Evolutionary conservation across 2,113 vertebrate species (phyloP).

Genomic region (Charadrius vociferus): DNA sequence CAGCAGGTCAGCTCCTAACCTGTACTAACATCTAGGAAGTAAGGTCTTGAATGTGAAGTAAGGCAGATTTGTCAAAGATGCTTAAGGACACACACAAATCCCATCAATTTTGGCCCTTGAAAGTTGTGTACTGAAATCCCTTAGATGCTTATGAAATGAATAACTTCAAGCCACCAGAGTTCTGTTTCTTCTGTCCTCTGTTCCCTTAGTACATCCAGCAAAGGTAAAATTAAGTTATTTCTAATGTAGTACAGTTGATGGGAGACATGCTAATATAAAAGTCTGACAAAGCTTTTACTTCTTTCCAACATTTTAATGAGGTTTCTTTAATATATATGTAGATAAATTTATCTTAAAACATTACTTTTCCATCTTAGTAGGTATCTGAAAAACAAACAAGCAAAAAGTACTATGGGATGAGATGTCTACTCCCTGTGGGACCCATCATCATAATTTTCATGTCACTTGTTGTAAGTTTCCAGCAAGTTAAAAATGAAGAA

Average conservation of each 20-base stretch:
- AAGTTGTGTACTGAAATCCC: neutral
- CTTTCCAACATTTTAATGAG: neutral
- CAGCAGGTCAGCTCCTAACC: too few species aligned
- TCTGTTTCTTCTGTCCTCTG: neutral
- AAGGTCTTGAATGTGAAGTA: neutral
- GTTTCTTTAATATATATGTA: neutral
- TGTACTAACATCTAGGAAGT: neutral
- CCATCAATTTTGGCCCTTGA: neutral
- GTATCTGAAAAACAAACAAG: neutral
- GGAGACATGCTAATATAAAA: neutral
- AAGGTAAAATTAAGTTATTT: neutral
- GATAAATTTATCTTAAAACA: neutral
- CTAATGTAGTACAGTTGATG: neutral
- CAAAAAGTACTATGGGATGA: neutral
- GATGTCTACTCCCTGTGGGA: neutral
- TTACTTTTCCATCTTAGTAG: neutral
- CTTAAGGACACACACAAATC: neutral
- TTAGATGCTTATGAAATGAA: neutral
- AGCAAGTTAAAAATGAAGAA: neutral
- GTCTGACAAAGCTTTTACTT: neutral
- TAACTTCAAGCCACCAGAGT: neutral
- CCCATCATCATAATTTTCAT: neutral
- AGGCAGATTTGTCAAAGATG: neutral
- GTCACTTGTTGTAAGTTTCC: neutral
- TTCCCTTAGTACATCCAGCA: neutral